Conservation (phyloP, 2,113 vertebrate genomes). For the Eurystomus gularis region DNA sequence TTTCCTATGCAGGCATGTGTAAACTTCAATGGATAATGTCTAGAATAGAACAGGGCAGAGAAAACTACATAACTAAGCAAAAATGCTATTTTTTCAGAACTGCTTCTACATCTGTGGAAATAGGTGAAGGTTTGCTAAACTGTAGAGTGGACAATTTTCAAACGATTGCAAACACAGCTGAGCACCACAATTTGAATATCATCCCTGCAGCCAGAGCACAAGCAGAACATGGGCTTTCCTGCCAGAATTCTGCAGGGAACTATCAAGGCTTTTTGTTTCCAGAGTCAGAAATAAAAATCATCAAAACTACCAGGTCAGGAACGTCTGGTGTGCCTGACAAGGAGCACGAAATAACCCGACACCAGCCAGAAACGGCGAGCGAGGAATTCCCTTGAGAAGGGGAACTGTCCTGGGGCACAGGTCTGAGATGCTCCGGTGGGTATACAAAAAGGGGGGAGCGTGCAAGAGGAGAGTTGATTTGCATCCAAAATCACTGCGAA, state of each 20-base stretch:
- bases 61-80: not conserved
- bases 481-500: not conserved
- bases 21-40: not conserved
- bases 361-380: not conserved
- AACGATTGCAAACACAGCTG: not conserved
- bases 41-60: not conserved
- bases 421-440: not conserved
- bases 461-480: not conserved
- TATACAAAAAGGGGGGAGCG: fast-evolving
- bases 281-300: not conserved
- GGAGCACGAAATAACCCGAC: not conserved
- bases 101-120: not conserved
- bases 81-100: not conserved
- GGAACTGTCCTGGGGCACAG: not conserved
- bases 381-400: not conserved
- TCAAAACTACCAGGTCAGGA: not conserved
- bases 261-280: not conserved
- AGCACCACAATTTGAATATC: not conserved
- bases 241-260: not conserved
- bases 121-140: not conserved
- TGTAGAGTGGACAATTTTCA: not conserved
- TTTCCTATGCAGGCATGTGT: not conserved
- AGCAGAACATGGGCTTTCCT: not conserved
- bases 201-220: not conserved
- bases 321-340: not conserved